Conservation (phyloP, 2,888 invertebrate genomes). For the Metalampra italica region DNA sequence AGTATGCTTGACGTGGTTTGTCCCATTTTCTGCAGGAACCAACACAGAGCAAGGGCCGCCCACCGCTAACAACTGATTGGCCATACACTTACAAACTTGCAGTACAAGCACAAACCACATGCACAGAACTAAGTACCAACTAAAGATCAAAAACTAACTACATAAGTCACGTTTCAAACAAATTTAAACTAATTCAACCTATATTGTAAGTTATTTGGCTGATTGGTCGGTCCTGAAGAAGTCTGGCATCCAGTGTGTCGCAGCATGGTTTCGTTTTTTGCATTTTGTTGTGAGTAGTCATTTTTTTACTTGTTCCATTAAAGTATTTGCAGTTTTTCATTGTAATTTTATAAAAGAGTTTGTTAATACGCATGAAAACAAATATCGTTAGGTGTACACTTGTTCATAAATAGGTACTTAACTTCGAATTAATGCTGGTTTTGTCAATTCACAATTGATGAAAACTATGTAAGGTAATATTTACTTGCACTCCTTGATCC, state of each 20-base stretch:
- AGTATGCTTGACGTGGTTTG: constrained; percentile 65
- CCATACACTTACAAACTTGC: constrained; percentile 28
- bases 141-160: neutral
- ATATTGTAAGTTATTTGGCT: constrained; percentile 38
- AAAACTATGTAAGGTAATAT: too few relatives aligned
- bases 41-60: constrained; percentile 70
- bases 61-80: constrained; percentile 57
- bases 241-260: constrained; percentile 48
- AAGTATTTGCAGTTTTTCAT: constrained; percentile 25
- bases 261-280: constrained; percentile 73
- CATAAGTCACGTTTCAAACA: neutral
- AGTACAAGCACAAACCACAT: constrained; percentile 14
- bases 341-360: too few relatives aligned
- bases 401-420: too few relatives aligned
- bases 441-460: too few relatives aligned
- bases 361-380: too few relatives aligned
- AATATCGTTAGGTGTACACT: too few relatives aligned
- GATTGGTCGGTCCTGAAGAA: constrained; percentile 55
- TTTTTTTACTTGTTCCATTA: constrained; percentile 35
- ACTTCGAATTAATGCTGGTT: too few relatives aligned
- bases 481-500: too few relatives aligned
- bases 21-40: constrained; percentile 71
- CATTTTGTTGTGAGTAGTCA: constrained; percentile 75
- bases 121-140: constrained; percentile 10
- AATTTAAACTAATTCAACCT: neutral